These are phyloP conservation scores for Mesorhabditis spiculigera DNA, from an alignment of 2,888 invertebrate genomes.

Conservation along the genomic window DNA sequence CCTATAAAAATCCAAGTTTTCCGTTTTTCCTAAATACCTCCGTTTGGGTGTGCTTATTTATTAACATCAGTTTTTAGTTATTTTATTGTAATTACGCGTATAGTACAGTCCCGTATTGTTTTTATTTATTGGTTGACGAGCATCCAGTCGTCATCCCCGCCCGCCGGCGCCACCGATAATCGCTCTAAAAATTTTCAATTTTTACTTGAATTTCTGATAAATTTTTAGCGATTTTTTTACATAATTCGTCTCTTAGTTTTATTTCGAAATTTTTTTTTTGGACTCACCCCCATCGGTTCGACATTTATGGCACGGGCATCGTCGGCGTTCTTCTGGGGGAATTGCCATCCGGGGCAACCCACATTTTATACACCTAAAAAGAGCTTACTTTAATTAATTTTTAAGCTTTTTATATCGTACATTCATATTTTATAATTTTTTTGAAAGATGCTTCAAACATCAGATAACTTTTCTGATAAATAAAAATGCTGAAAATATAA, in stretches of 20 bases:
- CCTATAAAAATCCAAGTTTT: too few species aligned
- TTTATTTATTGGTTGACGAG: background rate
- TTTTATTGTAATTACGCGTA: too few species aligned
- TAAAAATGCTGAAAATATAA: background rate
- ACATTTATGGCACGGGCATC: background rate
- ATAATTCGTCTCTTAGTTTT: background rate
- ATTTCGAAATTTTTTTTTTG: background rate
- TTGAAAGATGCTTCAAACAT: too few species aligned
- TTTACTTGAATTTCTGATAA: background rate
- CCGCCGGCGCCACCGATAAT: slow-evolving; percentile 3
- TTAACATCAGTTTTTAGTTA: too few species aligned
- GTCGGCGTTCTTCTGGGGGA: background rate
- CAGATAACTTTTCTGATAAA: too few species aligned
- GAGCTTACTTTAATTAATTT: too few species aligned
- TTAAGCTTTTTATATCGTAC: too few species aligned
- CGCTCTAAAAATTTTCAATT: background rate
- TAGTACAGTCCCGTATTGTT: too few species aligned
- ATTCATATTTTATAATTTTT: too few species aligned
- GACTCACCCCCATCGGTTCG: background rate
- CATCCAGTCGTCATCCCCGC: background rate
- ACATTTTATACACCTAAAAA: slow-evolving; percentile 1
- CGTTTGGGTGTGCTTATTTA: too few species aligned
- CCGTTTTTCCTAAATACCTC: too few species aligned
- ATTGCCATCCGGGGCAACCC: background rate
- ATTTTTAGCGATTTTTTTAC: background rate